Base-by-base conservation (phyloP, 2,888 invertebrate species). In the Sarcophaga carnaria region DNA sequence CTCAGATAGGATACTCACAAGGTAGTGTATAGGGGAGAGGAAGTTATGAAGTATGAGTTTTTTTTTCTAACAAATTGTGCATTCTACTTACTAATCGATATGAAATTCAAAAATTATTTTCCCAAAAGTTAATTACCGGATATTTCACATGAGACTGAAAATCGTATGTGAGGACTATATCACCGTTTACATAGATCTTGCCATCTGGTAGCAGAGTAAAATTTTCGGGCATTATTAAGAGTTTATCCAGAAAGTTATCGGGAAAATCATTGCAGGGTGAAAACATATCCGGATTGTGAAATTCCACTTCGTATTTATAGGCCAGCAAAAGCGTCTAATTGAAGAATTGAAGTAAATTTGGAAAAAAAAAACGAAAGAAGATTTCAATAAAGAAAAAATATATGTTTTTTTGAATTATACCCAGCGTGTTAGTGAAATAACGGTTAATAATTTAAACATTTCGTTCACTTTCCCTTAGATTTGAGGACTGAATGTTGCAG, bases 221-320 rank as follows among this genome's bases (percentile, higher is more conserved):
- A 62, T 78, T 78, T n/a, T 70, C 14, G 0, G 78, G 78, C 11
- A 22, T 4, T 5, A 2, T 69, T 3, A 70, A 0, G 14, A n/a
- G 25, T 0, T 10, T 25, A 5, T 14, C n/a, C 4, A 78, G 12
- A 45, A n/a, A 70, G n/a, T 78, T 69, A 47, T 78, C 5, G 3
- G 78, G 69, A 70, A 62, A 70, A 1, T 78, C 47, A 1, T n/a
- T 20, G 60, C 78, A 78, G 2, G 69, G 69, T 5, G 10, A 2
- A 45, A 45, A 67, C 11, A 77, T 2, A 5, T 60, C n/a, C 5
- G 11, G 45, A 8, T 70, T 54, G 4, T 8, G 17, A 1, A 62
- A 47, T 12, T 47, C 11, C 0, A 62, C 0, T n/a, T 78, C 60
- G n/a, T 70, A 78, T 25, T 62, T 60, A n/a, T 4, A 62, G 12